Evolutionary conservation across 2,888 invertebrate genomes (phyloP).

Genomic region (Macrosoma leucophasiata): DNA sequence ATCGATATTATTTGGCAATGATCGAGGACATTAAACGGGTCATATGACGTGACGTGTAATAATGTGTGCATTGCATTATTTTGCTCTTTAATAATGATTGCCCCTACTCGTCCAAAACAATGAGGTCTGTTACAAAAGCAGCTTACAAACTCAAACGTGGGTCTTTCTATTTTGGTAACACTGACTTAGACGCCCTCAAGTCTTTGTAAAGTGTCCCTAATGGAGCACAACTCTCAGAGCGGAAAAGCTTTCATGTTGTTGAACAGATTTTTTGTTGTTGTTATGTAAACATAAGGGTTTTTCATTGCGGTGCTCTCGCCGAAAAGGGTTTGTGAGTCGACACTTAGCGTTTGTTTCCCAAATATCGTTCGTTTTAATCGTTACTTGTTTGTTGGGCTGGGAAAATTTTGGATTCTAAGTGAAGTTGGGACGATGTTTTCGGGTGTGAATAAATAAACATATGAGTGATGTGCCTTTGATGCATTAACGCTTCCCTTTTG

Average conservation of each 20-base stretch:
- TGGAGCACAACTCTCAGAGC: conserved; percentile 54
- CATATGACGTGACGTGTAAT: conserved; percentile 45
- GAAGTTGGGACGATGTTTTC: no score
- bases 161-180: conserved; percentile 43
- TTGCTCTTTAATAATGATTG: conserved; percentile 40
- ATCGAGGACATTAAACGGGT: conserved; percentile 37
- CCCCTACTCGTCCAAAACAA: conserved; percentile 33
- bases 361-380: no score
- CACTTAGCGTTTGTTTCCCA: conserved; percentile 27
- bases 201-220: conserved; percentile 64
- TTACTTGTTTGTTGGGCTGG: no score
- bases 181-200: conserved; percentile 53
- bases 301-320: conserved; percentile 39
- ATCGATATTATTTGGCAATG: conserved; percentile 39
- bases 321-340: conserved; percentile 29
- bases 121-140: conserved; percentile 35
- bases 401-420: no score
- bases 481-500: no score
- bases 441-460: no score
- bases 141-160: no score
- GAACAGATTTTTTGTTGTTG: conserved; percentile 53
- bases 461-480: no score
- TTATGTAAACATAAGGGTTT: conserved; percentile 56
- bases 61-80: no score
- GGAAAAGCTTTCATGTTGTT: conserved; percentile 59